Conservation (phyloP, 2,888 invertebrate species). For the Tridacna crocea region DNA sequence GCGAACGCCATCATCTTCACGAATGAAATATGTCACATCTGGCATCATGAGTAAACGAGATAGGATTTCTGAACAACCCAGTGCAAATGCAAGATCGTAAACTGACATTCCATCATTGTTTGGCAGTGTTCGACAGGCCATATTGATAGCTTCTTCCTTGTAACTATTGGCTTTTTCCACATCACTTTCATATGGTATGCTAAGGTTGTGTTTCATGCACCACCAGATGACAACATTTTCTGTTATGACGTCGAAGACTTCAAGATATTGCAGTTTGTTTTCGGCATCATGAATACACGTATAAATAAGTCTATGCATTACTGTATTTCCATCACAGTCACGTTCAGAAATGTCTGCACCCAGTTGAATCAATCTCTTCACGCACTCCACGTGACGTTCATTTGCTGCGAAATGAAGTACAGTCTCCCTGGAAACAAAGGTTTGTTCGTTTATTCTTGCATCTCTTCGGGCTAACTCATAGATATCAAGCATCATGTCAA, state of each 20-base stretch:
- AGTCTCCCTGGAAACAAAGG: conserved; percentile 58
- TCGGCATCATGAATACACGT: conserved; percentile 59
- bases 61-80: conserved; percentile 60
- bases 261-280: conserved; percentile 59
- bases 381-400: conserved; percentile 54
- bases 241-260: conserved; percentile 62
- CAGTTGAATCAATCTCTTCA: conserved; percentile 67
- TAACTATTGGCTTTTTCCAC: conserved; percentile 46
- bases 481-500: conserved; percentile 72
- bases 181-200: conserved; percentile 68
- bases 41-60: conserved; percentile 51
- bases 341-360: conserved; percentile 73
- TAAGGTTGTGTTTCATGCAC: conserved; percentile 65
- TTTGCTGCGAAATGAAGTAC: conserved; percentile 69
- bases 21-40: conserved; percentile 68
- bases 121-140: conserved; percentile 64
- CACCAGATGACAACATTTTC: conserved; percentile 73
- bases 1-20: conserved; percentile 9
- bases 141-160: conserved; percentile 66
- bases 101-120: conserved; percentile 73
- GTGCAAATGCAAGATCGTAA: conserved; percentile 69
- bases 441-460: conserved; percentile 71
- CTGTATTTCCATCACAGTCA: conserved; percentile 73
- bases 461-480: conserved; percentile 70
- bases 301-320: conserved; percentile 72